A percentile compares a stretch with the other conserved stretches of the same genome.
Conservation (phyloP, 2,113 vertebrate species). For the Clinocottus analis region DNA sequence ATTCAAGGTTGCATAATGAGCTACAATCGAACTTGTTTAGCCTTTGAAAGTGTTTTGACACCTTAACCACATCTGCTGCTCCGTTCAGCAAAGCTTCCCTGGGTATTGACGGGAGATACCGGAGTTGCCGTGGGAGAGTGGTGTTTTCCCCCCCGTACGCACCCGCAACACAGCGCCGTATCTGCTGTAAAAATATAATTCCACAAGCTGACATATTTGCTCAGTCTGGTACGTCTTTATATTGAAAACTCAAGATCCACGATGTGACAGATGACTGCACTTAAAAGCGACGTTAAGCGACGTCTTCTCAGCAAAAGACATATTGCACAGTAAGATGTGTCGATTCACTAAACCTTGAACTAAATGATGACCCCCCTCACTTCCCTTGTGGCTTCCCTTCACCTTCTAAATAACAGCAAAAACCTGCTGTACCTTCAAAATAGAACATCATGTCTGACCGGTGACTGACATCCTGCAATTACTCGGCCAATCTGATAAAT, state of each 20-base stretch:
- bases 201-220: background rate
- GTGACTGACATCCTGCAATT: conserved; percentile 46
- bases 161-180: background rate
- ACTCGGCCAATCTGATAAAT: conserved; percentile 36
- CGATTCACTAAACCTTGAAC: conserved; percentile 42
- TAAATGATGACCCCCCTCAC: conserved; percentile 21
- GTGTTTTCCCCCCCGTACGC: background rate
- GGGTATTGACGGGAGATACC: conserved; percentile 34
- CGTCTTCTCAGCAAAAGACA: conserved; percentile 34
- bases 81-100: conserved; percentile 34
- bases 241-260: background rate
- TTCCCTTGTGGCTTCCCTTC: conserved; percentile 38
- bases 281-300: conserved; percentile 37
- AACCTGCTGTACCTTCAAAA: conserved; percentile 20
- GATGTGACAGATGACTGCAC: background rate
- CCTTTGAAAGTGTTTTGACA: conserved; percentile 77
- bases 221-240: background rate
- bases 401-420: conserved; percentile 23
- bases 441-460: conserved; percentile 49
- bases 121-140: conserved; percentile 15
- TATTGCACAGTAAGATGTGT: conserved; percentile 26
- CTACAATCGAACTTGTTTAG: conserved; percentile 71
- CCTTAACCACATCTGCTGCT: conserved; percentile 59
- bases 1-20: conserved; percentile 65
- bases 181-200: background rate